A percentile compares a stretch with the other conserved stretches of the same genome.
Conservation (phyloP, 2,888 invertebrate genomes). For the Julus scandinavius region DNA sequence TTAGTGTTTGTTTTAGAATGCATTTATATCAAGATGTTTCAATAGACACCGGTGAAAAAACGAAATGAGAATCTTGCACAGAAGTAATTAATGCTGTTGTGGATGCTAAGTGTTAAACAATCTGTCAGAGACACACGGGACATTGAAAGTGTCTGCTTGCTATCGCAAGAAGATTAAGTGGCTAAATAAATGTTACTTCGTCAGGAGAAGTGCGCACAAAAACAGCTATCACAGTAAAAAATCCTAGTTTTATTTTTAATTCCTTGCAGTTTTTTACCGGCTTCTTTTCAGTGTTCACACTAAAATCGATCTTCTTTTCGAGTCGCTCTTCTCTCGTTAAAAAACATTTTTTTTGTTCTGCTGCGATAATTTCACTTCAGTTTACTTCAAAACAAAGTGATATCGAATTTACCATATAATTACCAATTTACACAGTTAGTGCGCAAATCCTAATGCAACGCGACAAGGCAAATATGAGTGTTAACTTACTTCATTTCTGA, state of each 20-base stretch:
- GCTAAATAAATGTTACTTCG: background rate
- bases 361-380: background rate
- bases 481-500: background rate
- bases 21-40: no score
- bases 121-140: no score
- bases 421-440: background rate
- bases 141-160: no score
- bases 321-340: background rate
- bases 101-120: no score
- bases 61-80: no score
- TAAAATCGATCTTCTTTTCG: background rate
- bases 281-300: background rate
- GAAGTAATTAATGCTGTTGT: no score
- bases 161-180: background rate
- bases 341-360: background rate
- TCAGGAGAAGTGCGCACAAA: background rate
- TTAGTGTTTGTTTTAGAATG: no score
- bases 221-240: background rate
- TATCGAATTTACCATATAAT: constrained; percentile 6
- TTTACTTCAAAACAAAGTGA: background rate
- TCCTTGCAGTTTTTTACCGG: background rate
- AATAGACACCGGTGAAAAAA: no score
- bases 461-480: background rate
- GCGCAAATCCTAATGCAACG: background rate
- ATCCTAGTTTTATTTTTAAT: background rate